Evolutionary conservation across 2,888 invertebrate genomes (phyloP), one percentile per base, ranked within the genome.

Genomic region (Anoplius nigerrimus): DNA sequence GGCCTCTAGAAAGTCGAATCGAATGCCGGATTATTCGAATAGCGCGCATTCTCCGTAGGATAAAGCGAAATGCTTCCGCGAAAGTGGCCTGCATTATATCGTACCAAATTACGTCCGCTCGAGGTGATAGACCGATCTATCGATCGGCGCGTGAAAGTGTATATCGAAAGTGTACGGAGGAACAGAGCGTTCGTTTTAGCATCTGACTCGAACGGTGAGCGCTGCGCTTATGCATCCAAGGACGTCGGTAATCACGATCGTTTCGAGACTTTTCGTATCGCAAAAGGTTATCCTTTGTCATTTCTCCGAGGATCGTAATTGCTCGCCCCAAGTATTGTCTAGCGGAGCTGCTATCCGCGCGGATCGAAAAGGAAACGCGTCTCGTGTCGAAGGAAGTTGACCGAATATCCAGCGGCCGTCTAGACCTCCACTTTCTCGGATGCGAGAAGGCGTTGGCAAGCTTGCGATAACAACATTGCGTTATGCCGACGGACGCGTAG

Each of bases 1-100:
- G 42, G 21, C 66, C 59, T 57, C 76, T 85, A 85, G 85, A 87
- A 87, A 87, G 85, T 85, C 78, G 69, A 81, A 79, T 79, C 67
- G 69, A 72, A 71, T 67, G 72, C 69, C 73, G 77, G 74, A 82
- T 84, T 82, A 84, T 81, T 80, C 77, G 76, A 80, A 85, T 84
- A 73, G 77, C 82, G 64, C 67, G 80, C 82, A 82, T 83, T 78
- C 77, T 78, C 69, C 59, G 58, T 57, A 8, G 43, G 55, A 56
- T 62, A 56, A 18, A 15, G 24, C 55, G 75, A 75, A 80, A 80
- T 79, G 71, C 81, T 85, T 85, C 83, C 85, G 84, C 77, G 83
- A 85, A 84, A 83, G 84, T 83, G 74, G 71, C 72, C 62, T 58
- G 62, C 20, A 16, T 56, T 34, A 15, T 62, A 18, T 34, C 48